Conservation (phyloP, 2,888 invertebrate species). For the Rotaria macrura region DNA sequence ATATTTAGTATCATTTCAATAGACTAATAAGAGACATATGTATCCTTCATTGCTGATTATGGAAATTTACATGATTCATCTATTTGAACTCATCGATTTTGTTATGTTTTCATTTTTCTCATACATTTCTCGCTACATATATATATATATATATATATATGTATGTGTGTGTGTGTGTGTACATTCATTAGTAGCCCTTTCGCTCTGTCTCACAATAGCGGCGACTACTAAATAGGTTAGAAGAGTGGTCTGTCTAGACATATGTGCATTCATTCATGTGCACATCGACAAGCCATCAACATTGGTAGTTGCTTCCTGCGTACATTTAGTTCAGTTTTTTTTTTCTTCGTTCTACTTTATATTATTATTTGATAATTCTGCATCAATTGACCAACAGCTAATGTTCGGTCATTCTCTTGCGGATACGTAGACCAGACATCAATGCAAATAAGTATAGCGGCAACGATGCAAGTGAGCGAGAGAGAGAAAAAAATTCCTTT, state of each 20-base stretch:
- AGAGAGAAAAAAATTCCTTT: neutral
- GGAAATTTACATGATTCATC: neutral
- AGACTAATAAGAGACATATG: neutral
- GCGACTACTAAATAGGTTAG: neutral
- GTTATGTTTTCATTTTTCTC: neutral
- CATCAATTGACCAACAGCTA: neutral
- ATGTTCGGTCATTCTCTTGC: conserved; percentile 8
- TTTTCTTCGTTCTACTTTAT: neutral
- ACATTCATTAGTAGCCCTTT: neutral
- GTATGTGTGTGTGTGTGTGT: neutral
- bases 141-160: neutral
- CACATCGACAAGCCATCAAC: neutral
- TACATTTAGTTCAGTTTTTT: neutral
- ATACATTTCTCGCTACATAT: neutral
- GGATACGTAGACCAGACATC: neutral
- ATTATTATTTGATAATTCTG: neutral
- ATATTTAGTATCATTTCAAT: neutral
- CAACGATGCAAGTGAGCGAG: neutral
- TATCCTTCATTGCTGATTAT: neutral
- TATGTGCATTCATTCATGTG: neutral
- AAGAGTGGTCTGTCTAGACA: neutral
- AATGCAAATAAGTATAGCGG: neutral
- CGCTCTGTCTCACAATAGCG: neutral
- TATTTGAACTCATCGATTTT: neutral
- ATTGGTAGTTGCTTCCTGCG: neutral